These are phyloP conservation scores for Ictidomys tridecemlineatus DNA, from an alignment of 2,113 vertebrate species.

Conservation along the genomic window DNA sequence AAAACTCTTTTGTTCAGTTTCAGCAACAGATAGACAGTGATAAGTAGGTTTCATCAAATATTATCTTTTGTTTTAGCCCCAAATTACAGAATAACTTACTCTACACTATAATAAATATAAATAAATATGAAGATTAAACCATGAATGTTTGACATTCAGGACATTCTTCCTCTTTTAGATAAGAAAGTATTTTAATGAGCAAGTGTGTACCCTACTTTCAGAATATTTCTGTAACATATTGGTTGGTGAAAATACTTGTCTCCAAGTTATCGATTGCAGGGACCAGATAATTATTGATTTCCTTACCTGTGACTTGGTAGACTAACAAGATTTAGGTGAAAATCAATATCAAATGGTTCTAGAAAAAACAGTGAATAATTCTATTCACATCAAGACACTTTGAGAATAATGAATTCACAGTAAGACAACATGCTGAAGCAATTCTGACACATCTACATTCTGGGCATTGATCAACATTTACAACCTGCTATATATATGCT, in stretches of 20 bases:
- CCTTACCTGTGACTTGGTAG: not conserved
- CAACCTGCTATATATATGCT: not conserved
- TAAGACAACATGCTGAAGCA: not conserved
- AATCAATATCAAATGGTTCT: not conserved
- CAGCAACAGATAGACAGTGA: not conserved
- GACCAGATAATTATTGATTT: not conserved
- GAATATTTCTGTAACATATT: not conserved
- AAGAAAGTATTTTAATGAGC: not conserved
- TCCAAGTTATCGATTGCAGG: not conserved
- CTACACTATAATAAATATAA: not conserved
- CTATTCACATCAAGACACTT: not conserved
- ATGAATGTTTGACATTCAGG: not conserved
- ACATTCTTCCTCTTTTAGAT: not conserved
- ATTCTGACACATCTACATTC: not conserved
- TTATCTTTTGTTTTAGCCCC: not conserved
- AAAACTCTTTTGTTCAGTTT: not conserved
- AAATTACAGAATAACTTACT: not conserved
- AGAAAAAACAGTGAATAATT: not conserved
- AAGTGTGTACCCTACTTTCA: not conserved
- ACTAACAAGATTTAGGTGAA: not conserved
- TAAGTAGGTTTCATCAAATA: not conserved
- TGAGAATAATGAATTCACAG: not conserved
- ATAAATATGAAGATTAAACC: not conserved
- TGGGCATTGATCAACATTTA: not conserved
- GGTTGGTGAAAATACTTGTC: not conserved